Conservation (phyloP, 2,888 invertebrate species). For the Scotopteryx bipunctaria region DNA sequence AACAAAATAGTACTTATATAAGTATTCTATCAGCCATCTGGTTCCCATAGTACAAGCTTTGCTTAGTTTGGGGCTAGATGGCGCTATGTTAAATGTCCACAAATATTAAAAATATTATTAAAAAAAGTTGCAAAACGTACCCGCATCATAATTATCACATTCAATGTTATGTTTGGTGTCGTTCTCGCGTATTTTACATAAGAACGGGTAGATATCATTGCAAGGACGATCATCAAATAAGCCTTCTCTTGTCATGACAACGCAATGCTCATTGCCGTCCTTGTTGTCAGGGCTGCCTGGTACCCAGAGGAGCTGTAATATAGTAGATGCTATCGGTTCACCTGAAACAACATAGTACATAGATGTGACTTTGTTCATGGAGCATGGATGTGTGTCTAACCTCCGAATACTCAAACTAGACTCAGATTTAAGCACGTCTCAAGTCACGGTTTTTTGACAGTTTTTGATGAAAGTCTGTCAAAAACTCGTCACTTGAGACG, state of each 20-base stretch:
- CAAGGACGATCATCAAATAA: conserved; percentile 55
- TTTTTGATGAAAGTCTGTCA: too few relatives aligned
- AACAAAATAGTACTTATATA: too few relatives aligned
- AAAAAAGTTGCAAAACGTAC: conserved; percentile 35
- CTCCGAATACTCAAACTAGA: too few relatives aligned
- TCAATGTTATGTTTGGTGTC: conserved; percentile 47
- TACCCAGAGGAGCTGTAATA: conserved; percentile 54
- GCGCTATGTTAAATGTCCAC: too few relatives aligned
- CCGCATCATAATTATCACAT: conserved; percentile 51
- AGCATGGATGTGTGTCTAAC: too few relatives aligned
- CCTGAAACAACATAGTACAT: conserved; percentile 44
- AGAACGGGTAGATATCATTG: conserved; percentile 51
- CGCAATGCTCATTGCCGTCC: conserved; percentile 52
- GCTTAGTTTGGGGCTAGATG: too few relatives aligned
- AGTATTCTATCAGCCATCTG: too few relatives aligned
- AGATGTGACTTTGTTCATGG: too few relatives aligned
- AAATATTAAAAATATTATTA: not conserved
- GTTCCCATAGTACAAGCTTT: too few relatives aligned
- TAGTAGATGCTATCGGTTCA: conserved; percentile 48
- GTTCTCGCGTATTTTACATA: conserved; percentile 55
- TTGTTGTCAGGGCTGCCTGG: conserved; percentile 52
- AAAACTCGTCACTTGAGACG: too few relatives aligned
- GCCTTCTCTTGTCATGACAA: conserved; percentile 59
- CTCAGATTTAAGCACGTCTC: too few relatives aligned
- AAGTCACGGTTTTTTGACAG: too few relatives aligned